A percentile compares a stretch with the other conserved stretches of the same genome.
phyloP scores from a whole-genome alignment of 35 echinoderm and acorn worm species.

The Chiridota heheva region DNA sequence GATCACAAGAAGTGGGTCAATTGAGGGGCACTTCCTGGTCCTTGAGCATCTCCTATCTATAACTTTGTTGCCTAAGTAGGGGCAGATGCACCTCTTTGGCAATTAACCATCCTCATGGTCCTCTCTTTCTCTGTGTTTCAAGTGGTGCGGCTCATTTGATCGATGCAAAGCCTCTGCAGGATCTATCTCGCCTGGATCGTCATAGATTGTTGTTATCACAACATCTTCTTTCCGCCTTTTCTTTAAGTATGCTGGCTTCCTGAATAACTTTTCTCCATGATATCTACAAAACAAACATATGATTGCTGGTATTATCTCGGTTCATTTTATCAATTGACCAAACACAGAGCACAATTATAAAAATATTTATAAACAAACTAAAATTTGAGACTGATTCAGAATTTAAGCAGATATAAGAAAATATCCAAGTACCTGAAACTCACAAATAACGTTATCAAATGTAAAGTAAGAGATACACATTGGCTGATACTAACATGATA shows the following conservation, averaged over 20 bases:
- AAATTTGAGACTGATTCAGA: no score
- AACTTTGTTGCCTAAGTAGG: background rate
- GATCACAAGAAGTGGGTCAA: no score
- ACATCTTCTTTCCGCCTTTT: constrained; percentile 42
- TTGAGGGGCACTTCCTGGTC: no score
- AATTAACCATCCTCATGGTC: constrained; percentile 3
- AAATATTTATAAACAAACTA: no score
- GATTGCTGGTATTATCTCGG: background rate
- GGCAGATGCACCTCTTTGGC: background rate
- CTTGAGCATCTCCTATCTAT: no score
- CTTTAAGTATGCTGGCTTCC: constrained; percentile 8
- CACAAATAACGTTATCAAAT: no score
- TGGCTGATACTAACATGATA: no score
- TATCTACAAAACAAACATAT: constrained; percentile 52
- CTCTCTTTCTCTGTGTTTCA: constrained; percentile 79
- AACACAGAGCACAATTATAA: no score
- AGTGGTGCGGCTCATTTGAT: constrained; percentile 53
- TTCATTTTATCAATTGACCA: no score
- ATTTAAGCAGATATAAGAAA: no score
- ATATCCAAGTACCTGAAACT: no score
- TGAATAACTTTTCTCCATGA: constrained; percentile 69
- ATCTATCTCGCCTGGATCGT: constrained; percentile 64
- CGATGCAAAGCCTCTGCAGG: constrained; percentile 55
- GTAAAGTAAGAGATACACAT: no score
- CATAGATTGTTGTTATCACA: constrained; percentile 82